Base-by-base conservation (phyloP, 2,113 vertebrate species). In the Australoheros scitulus region DNA sequence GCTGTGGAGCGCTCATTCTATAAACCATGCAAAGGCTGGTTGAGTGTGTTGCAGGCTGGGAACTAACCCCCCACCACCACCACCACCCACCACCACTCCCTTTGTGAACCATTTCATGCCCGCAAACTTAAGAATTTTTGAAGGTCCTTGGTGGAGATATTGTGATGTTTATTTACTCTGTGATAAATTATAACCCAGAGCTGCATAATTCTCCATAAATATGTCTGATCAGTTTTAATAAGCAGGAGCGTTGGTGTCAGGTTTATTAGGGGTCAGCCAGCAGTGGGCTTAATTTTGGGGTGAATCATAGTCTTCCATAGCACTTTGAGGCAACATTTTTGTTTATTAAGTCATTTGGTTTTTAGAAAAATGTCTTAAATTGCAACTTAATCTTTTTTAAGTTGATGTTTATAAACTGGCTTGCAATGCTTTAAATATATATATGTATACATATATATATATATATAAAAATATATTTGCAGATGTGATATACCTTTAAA, bases 231-330 rank as follows among this genome's bases (percentile, higher is more conserved):
- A 56, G 76, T 91, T 92, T 93, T 90, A 91, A 89, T 89, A 64
- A 82, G 83, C 32, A 1, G 86, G 85, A 77, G 59, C 11, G 32
- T 88, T 84, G 79, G 68, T 88, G 55, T 82, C 36, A 87, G 65
- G 84, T 83, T 90, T 90, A 60, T 79, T 6, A 4, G 86, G 52
- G 75, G 84, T 57, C 83, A 63, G 76, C 88, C 85, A 80, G 82
- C 85, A 92, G 87, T 84, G 83, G 88, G 86, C 83, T 91, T 88
- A 29, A 75, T 77, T 87, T 92, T 34, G 83, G 81, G 90, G 57
- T 87, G 82, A 94, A 95, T 95, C 94, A 76, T 88, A 90, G 94
- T 96, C 95, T 96, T 96, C 95, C 95, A 93, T 85, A 77, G 89
- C 92, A 91, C 89, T 92, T 90, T 92, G 88, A 93, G 87, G 90